Conservation (phyloP, 2,797 vertebrate species). For the Threskiornis aethiopicus region DNA sequence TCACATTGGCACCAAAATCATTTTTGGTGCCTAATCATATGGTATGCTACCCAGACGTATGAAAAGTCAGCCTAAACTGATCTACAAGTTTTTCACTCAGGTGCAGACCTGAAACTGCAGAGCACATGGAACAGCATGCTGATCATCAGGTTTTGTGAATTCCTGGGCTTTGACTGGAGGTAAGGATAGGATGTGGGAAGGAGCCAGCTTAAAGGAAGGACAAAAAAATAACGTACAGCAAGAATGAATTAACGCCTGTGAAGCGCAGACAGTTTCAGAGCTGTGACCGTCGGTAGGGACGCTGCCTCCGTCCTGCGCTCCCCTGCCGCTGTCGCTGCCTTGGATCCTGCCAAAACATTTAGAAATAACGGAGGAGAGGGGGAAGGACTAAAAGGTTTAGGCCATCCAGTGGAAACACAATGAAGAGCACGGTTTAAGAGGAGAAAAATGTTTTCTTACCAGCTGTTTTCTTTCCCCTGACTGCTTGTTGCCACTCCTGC, state of each 20-base stretch:
- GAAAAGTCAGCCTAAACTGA: not conserved
- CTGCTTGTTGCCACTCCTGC: not conserved
- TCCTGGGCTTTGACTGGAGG: not conserved
- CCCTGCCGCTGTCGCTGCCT: not conserved
- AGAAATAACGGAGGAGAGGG: not conserved
- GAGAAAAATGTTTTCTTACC: slow-evolving; percentile 7
- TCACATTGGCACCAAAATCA: not conserved
- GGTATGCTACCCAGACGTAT: not conserved
- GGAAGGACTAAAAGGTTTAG: not conserved
- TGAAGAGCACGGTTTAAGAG: not conserved
- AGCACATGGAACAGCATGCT: not conserved
- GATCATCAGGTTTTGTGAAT: not conserved
- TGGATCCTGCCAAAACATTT: not conserved
- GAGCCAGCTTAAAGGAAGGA: not conserved
- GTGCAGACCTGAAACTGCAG: not conserved
- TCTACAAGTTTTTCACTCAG: not conserved
- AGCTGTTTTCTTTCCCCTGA: not conserved
- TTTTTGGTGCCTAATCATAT: not conserved
- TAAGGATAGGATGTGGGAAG: not conserved
- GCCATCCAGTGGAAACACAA: not conserved
- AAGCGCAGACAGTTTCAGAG: not conserved
- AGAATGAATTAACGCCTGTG: not conserved
- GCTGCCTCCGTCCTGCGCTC: not conserved
- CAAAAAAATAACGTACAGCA: not conserved
- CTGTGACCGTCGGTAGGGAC: fast-evolving